Evolutionary conservation across 2,113 vertebrate genomes (phyloP).

Genomic region (Pomatorhinus ruficollis): DNA sequence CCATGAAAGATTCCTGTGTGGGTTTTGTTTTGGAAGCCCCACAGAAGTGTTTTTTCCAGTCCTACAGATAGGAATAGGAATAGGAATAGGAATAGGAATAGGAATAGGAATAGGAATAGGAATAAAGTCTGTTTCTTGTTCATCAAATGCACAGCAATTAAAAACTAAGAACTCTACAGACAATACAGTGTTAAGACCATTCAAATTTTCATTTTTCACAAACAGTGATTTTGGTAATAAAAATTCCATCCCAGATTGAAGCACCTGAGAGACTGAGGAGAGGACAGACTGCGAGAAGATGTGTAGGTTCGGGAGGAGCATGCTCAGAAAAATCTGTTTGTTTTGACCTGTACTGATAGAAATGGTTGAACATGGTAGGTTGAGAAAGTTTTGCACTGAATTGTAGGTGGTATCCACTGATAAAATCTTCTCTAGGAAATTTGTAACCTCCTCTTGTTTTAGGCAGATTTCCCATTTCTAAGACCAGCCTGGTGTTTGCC

Average conservation of each 20-base stretch:
- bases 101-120: neutral
- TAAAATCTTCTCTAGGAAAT: neutral
- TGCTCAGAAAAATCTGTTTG: neutral
- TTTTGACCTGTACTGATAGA: neutral
- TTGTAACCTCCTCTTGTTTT: neutral
- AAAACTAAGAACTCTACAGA: neutral
- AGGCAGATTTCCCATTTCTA: neutral
- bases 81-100: no score
- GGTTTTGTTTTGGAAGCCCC: neutral
- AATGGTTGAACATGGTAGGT: neutral
- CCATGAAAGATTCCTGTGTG: neutral
- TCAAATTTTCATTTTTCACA: neutral
- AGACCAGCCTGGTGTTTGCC: neutral
- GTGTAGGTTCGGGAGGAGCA: neutral
- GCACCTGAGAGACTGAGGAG: neutral
- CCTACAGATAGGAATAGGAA: neutral
- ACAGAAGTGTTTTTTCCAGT: neutral
- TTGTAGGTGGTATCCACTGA: neutral
- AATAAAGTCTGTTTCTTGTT: neutral
- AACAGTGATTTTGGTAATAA: neutral
- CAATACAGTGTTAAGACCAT: neutral
- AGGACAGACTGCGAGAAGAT: neutral
- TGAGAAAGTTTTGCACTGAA: neutral
- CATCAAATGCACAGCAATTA: neutral
- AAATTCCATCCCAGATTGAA: neutral